A percentile compares a stretch with the other conserved stretches of the same genome.
Conservation (phyloP, 2,888 invertebrate species). For the Gisinianus flammeolus region DNA sequence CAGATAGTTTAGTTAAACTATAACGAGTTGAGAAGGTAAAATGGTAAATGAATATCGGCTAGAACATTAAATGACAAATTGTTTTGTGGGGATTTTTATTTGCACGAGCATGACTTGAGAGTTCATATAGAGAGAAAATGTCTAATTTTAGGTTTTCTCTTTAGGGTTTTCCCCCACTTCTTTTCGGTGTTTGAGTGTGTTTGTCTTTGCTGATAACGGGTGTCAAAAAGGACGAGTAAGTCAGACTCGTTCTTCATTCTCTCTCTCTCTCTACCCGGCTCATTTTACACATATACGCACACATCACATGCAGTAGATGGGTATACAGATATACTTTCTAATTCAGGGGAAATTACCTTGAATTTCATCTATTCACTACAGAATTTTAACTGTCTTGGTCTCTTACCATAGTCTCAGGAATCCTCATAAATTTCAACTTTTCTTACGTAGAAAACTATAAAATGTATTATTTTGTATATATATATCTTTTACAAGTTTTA, state of each 20-base stretch:
- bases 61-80: slow-evolving; percentile 13
- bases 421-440: no score
- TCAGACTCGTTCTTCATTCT: not conserved
- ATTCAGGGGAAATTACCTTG: not conserved
- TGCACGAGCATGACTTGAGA: not conserved
- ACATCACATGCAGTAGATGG: no score
- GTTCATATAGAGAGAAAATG: not conserved
- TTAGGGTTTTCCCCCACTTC: slow-evolving; percentile 2
- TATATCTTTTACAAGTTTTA: no score
- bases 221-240: no score
- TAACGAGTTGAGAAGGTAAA: no score
- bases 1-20: no score
- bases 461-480: no score
- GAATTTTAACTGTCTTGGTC: not conserved
- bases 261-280: not conserved
- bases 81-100: not conserved
- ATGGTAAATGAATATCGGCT: not conserved
- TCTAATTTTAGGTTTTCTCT: slow-evolving; percentile 9
- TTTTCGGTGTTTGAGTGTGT: no score
- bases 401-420: no score
- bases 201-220: no score
- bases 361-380: not conserved
- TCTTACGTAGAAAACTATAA: no score
- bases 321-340: no score
- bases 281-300: not conserved